Conservation (phyloP, 1,140 invertebrate genomes). For the Neelides sp. region DNA sequence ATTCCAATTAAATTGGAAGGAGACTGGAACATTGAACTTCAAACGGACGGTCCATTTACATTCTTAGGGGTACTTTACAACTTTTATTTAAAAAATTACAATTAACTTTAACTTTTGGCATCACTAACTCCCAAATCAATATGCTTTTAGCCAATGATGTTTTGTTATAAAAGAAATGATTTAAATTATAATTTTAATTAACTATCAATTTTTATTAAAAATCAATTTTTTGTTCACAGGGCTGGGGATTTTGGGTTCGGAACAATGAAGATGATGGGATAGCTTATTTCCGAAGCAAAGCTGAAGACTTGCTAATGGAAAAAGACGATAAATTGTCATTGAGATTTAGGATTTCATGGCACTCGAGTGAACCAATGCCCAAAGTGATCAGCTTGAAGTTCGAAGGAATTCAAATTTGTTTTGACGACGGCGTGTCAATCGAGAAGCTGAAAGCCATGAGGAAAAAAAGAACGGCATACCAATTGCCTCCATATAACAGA, state of each 20-base stretch:
- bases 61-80: background rate
- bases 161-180: too few species aligned
- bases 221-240: background rate
- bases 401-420: background rate
- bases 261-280: background rate
- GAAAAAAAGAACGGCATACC: too few species aligned
- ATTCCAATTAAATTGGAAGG: background rate
- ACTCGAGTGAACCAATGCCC: background rate
- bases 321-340: background rate
- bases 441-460: too few species aligned
- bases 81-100: too few species aligned
- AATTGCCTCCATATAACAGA: too few species aligned
- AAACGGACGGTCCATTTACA: background rate
- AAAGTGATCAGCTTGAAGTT: background rate
- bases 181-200: background rate
- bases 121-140: too few species aligned
- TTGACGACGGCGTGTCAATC: too few species aligned
- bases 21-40: background rate
- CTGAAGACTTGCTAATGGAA: background rate
- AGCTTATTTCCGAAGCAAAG: background rate
- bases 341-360: background rate
- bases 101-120: too few species aligned
- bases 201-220: background rate
- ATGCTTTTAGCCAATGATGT: too few species aligned
- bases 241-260: background rate